Conservation (phyloP, 2,113 vertebrate species). For the Pampusana beccarii region DNA sequence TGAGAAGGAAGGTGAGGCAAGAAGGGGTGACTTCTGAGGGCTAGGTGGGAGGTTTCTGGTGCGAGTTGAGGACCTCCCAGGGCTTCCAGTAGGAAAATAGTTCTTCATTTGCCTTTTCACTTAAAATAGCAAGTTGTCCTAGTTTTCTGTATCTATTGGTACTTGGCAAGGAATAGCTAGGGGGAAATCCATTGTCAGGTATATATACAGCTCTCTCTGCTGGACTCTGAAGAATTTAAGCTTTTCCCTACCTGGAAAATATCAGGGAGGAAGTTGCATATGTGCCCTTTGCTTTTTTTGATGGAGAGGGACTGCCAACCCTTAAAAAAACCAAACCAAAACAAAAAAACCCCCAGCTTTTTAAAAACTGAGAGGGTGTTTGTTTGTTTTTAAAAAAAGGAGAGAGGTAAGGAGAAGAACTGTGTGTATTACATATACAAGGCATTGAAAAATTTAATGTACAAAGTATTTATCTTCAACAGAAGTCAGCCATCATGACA, state of each 20-base stretch:
- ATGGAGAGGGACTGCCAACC: not conserved
- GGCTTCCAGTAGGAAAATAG: not conserved
- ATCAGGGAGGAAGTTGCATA: not conserved
- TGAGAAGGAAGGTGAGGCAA: not conserved
- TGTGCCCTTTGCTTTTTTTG: not conserved
- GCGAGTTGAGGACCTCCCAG: not conserved
- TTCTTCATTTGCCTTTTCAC: not conserved
- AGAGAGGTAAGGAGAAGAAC: not conserved
- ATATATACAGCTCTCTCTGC: not conserved
- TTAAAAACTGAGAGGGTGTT: too few relatives aligned
- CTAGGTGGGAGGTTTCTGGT: not conserved
- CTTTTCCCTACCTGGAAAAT: not conserved
- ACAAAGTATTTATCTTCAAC: not conserved
- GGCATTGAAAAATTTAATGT: not conserved
- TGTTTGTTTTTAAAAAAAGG: too few relatives aligned
- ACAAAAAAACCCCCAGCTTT: too few relatives aligned
- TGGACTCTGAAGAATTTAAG: not conserved
- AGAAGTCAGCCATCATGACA: not conserved
- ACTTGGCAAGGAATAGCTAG: not conserved
- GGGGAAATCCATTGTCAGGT: not conserved
- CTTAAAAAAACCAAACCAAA: not conserved
- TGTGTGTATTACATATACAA: not conserved
- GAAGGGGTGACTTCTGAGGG: not conserved
- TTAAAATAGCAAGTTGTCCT: not conserved
- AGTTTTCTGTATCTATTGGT: not conserved